Conservation (phyloP, 2,888 invertebrate genomes). For the Limnephilus lunatus region DNA sequence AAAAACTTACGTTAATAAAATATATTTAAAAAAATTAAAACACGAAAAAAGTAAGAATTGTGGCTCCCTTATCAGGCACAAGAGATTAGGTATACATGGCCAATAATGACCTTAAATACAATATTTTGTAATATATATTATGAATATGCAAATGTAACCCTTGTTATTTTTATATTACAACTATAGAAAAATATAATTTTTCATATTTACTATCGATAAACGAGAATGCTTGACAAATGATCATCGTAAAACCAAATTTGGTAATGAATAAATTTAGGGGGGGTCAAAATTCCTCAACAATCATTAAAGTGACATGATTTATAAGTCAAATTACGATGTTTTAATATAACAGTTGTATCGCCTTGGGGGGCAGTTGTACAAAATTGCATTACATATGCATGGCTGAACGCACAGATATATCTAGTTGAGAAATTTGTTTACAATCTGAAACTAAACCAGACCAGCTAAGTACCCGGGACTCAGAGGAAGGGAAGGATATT, state of each 20-base stretch:
- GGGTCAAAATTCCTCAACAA: not conserved
- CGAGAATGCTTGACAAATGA: not conserved
- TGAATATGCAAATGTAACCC: too few species aligned
- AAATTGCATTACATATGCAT: constrained; percentile 58
- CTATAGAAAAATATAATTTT: not conserved
- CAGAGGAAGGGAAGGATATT: constrained; percentile 49
- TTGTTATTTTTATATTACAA: too few species aligned
- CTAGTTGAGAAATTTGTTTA: constrained; percentile 65
- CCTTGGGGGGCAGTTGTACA: constrained; percentile 33
- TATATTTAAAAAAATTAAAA: too few species aligned
- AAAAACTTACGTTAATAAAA: too few species aligned
- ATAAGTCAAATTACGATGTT: constrained; percentile 9
- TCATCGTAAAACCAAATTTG: not conserved
- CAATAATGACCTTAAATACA: too few species aligned
- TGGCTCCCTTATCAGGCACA: too few species aligned
- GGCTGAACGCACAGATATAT: constrained; percentile 48
- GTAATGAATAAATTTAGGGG: not conserved
- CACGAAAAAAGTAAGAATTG: too few species aligned
- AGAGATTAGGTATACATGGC: too few species aligned
- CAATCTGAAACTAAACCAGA: constrained; percentile 49
- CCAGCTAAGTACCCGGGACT: constrained; percentile 21
- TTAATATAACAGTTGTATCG: constrained; percentile 36
- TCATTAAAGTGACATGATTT: not conserved
- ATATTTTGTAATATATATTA: too few species aligned
- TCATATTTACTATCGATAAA: not conserved